Evolutionary conservation across 2,797 vertebrate genomes (phyloP), one percentile per base, ranked within the genome.

Genomic region (Myotis myotis): DNA sequence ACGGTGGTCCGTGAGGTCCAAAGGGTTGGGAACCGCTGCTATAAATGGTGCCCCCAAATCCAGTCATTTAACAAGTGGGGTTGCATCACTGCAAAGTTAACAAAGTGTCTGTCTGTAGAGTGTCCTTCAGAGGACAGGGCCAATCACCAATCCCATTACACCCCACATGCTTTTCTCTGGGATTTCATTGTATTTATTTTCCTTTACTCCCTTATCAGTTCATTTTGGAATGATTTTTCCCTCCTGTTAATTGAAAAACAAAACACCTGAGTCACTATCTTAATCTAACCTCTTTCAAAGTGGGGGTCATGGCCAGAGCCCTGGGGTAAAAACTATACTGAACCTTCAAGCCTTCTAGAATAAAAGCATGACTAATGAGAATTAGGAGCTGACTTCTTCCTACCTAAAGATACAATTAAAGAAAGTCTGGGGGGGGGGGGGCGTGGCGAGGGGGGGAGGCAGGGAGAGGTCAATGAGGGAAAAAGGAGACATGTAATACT

Each of bases 331-430:
- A 64, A 28, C 80, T 44, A 20, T 44, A 51, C 11, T 1, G 33
- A 41, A 44, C 25, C 62, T 51, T 86, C 30, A 93, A 75, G 30
- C 36, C 47, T 60, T 62, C 12, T 15, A 53, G 64, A 38, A 81
- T 44, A 71, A 78, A 79, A 85, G 30, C 53, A 79, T 33, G n/a
- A 30, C 17, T 36, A 17, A 44, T 64, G 17, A 44, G 53, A 57
- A 89, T 13, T 78, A 51, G 70, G 13, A 66, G 89, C 44, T 62
- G 33, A 30, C 33, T 64, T 79, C 20, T 64, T 72, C 72, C 62
- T 44, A 78, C 41, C 41, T 49, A 71, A 71, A 62, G 80, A 53
- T 28, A 47, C 36, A 82, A 82, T 66, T 66, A 83, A 51, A 75
- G 28, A 68, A 44, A 25, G 33, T 38, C 51, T 79, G 33, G 1